These are phyloP conservation scores for Cladorhizidae sp. DNA, from an alignment of 37 sponge, comb jelly and placozoan species.

Conservation along the genomic window DNA sequence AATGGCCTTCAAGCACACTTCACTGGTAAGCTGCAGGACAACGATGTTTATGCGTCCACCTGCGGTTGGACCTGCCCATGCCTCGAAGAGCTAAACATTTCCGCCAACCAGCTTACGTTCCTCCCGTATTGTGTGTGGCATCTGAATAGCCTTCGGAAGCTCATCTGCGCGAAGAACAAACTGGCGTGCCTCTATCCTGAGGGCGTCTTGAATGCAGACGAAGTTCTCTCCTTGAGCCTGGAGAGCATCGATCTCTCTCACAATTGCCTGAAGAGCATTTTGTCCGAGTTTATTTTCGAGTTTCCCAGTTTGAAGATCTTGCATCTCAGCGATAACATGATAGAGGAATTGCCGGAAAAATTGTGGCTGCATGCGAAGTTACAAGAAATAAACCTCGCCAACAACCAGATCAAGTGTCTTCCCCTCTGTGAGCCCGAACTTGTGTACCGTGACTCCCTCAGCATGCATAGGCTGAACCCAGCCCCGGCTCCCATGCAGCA, in stretches of 20 bases:
- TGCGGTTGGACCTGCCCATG: slow-evolving; percentile 28
- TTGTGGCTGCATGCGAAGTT: slow-evolving; percentile 50
- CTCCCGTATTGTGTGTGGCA: slow-evolving; percentile 60
- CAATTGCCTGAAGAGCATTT: slow-evolving; percentile 19
- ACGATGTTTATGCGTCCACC: background rate
- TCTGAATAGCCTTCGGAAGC: slow-evolving; percentile 17
- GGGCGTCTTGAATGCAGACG: background rate
- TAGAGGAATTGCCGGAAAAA: slow-evolving; percentile 34
- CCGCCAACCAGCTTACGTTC: slow-evolving; percentile 21
- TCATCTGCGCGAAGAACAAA: slow-evolving; percentile 21
- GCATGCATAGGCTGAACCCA: background rate
- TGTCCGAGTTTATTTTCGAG: slow-evolving; percentile 55
- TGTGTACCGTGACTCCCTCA: slow-evolving; percentile 1
- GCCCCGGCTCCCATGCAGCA: background rate
- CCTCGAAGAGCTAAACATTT: slow-evolving; percentile 42
- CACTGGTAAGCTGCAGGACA: background rate
- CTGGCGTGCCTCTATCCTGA: slow-evolving; percentile 12
- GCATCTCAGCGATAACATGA: slow-evolving; percentile 27
- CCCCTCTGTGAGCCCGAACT: slow-evolving; percentile 46
- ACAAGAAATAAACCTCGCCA: slow-evolving; percentile 47
- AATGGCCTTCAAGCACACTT: background rate
- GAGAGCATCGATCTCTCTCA: slow-evolving; percentile 31
- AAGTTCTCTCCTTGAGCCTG: slow-evolving; percentile 25
- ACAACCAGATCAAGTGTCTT: slow-evolving; percentile 34
- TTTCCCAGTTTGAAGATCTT: slow-evolving; percentile 22